Evolutionary conservation across 2,113 vertebrate genomes (phyloP).

Genomic region (Protomyctophum bolini): DNA sequence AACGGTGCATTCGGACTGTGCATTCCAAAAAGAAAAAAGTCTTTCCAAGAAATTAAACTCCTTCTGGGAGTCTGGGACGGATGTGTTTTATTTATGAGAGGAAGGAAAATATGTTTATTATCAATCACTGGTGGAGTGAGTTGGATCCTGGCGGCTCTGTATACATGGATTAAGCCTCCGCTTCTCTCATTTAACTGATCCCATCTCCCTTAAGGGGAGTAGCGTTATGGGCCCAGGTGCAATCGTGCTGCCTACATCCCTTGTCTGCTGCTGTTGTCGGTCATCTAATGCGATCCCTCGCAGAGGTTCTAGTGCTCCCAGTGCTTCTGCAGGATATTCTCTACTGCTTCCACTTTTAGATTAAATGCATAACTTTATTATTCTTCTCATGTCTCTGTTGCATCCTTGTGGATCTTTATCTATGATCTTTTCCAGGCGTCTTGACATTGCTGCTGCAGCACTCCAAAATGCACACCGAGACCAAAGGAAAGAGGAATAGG

Average conservation of each 20-base stretch:
- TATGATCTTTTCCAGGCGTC: constrained; percentile 17
- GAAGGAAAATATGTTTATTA: constrained; percentile 32
- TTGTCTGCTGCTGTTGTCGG: neutral
- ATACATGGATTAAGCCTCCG: constrained; percentile 6
- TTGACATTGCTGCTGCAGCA: constrained; percentile 17
- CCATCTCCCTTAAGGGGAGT: constrained; percentile 1
- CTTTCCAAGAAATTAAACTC: constrained; percentile 16
- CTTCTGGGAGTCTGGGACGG: constrained; percentile 4
- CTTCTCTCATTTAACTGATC: neutral
- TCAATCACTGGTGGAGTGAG: constrained; percentile 10
- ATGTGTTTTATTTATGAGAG: constrained; percentile 27
- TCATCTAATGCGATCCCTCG: neutral
- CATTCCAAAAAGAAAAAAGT: neutral
- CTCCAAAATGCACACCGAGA: constrained; percentile 15
- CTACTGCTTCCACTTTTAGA: constrained; percentile 15
- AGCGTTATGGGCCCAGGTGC: constrained; percentile 15
- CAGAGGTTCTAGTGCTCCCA: neutral
- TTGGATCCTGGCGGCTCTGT: constrained; percentile 6
- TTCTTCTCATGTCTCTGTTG: neutral
- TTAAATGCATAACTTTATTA: constrained; percentile 7
- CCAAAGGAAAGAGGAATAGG: neutral
- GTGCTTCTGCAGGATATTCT: neutral
- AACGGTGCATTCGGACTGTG: neutral
- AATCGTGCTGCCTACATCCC: constrained; percentile 18
- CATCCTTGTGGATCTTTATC: neutral